A percentile compares a stretch with the other conserved stretches of the same genome.
Conservation (phyloP, 2,113 vertebrate genomes). For the Pygoscelis adeliae region DNA sequence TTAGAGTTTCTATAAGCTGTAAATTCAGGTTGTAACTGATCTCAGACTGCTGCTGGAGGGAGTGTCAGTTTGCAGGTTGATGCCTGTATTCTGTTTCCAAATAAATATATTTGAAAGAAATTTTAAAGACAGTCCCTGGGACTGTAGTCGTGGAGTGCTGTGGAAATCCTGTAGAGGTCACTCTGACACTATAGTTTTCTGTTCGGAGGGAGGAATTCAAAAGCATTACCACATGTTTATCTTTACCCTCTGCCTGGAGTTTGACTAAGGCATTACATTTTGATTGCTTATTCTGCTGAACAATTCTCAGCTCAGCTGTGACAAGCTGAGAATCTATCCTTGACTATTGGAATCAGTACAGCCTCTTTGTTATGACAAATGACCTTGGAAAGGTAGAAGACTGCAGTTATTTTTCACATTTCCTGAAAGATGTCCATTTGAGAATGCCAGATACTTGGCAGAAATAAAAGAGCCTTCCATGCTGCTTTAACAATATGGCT, state of each 20-base stretch:
- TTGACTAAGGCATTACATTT: not conserved
- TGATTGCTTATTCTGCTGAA: not conserved
- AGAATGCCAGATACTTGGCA: not conserved
- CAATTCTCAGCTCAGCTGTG: not conserved
- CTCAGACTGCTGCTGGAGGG: not conserved
- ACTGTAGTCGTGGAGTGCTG: rapidly evolving
- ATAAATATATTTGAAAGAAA: not conserved
- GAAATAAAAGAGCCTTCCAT: not conserved
- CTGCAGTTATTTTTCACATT: not conserved
- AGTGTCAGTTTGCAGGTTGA: not conserved
- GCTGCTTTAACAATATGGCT: not conserved
- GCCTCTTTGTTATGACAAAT: not conserved
- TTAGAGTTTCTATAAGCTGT: not conserved
- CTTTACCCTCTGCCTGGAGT: not conserved
- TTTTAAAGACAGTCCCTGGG: not conserved
- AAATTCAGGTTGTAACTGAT: not conserved
- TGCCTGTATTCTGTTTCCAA: not conserved
- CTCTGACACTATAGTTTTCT: not conserved
- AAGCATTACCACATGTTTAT: not conserved
- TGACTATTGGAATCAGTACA: rapidly evolving
- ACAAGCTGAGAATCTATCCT: not conserved
- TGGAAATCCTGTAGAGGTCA: slow-evolving; percentile 52
- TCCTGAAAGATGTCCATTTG: not conserved
- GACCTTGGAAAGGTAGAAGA: not conserved
- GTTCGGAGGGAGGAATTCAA: rapidly evolving